A percentile compares a stretch with the other conserved stretches of the same genome.
Conservation (phyloP, 2,113 vertebrate genomes). For the Butastur rufipennis region DNA sequence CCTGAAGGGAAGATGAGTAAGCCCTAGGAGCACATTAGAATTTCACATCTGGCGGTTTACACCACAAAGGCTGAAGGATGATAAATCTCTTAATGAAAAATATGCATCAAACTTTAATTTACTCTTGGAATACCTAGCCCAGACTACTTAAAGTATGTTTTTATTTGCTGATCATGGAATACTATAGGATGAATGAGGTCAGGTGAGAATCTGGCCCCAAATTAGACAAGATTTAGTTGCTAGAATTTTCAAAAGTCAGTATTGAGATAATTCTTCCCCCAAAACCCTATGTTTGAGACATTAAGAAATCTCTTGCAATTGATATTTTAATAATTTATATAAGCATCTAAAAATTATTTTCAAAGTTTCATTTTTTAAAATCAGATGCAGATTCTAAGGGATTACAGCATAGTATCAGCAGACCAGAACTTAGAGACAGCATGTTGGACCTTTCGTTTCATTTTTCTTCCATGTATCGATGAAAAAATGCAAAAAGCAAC, state of each 20-base stretch:
- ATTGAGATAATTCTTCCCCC: not conserved
- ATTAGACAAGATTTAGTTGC: not conserved
- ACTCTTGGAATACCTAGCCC: not conserved
- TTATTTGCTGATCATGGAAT: not conserved
- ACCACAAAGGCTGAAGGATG: not conserved
- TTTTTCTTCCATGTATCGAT: not conserved
- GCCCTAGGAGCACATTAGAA: not conserved
- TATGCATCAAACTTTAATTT: not conserved
- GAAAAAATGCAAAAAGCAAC: not conserved
- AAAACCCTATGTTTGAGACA: not conserved
- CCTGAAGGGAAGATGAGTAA: not conserved
- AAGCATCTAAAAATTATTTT: not conserved
- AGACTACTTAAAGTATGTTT: not conserved
- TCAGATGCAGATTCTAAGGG: not conserved
- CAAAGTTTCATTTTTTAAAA: not conserved
- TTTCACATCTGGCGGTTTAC: not conserved
- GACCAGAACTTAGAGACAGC: not conserved
- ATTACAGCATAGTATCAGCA: not conserved
- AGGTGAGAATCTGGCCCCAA: not conserved
- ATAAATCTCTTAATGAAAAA: not conserved
- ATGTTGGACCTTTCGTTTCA: fast-evolving
- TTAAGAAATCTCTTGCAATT: not conserved
- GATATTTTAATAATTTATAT: not conserved
- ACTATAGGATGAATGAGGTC: not conserved
- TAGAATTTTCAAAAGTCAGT: not conserved